Conservation (phyloP, 1,140 invertebrate species). For the Ridgeia piscesae region DNA sequence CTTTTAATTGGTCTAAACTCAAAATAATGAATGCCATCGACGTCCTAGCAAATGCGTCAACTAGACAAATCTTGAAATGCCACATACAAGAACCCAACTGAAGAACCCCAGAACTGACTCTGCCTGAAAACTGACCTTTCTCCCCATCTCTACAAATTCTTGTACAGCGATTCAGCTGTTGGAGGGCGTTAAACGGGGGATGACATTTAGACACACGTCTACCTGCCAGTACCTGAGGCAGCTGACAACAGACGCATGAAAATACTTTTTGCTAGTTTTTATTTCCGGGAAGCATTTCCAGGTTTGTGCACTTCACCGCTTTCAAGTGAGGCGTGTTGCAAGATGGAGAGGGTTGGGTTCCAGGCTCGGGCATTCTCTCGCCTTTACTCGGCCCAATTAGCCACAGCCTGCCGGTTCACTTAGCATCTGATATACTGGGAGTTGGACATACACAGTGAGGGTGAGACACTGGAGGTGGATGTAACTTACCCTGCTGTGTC, state of each 20-base stretch:
- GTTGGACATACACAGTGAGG: too few relatives aligned
- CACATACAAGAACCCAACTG: neutral
- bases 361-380: neutral
- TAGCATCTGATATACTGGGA: too few relatives aligned
- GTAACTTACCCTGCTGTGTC: too few relatives aligned
- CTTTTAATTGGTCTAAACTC: neutral
- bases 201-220: neutral
- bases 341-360: neutral
- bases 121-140: neutral
- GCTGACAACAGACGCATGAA: neutral
- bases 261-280: neutral
- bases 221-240: neutral
- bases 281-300: neutral
- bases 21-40: neutral
- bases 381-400: too few relatives aligned
- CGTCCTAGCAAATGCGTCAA: neutral
- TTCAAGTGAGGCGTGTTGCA: neutral
- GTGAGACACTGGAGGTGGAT: too few relatives aligned
- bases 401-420: too few relatives aligned
- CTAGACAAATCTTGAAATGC: too few relatives aligned
- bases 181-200: neutral
- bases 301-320: neutral
- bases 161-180: neutral
- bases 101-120: slow-evolving; percentile 2
- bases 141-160: neutral